These are phyloP conservation scores for Tholera decimalis DNA, from an alignment of 2,888 invertebrate genomes.

Conservation along the genomic window DNA sequence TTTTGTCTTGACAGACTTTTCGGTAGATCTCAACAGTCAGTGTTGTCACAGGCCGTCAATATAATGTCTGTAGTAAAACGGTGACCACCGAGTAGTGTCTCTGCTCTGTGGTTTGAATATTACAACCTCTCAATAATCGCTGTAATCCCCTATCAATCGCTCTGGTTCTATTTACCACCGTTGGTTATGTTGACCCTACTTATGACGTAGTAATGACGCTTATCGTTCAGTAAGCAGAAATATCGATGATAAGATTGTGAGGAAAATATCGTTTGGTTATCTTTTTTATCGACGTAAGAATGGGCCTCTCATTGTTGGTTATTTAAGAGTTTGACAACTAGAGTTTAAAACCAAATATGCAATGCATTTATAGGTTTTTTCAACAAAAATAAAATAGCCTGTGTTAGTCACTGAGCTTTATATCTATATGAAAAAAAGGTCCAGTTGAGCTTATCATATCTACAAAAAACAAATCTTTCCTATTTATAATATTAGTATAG, in stretches of 20 bases:
- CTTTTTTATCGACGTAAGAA: neutral
- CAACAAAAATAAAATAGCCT: too few relatives aligned
- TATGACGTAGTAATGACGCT: conserved; percentile 61
- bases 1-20: too few relatives aligned
- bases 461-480: too few relatives aligned
- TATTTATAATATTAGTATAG: too few relatives aligned
- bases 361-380: too few relatives aligned
- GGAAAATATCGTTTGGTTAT: conserved; percentile 16
- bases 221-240: conserved; percentile 68
- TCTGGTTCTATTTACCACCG: conserved; percentile 69
- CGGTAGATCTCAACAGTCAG: neutral
- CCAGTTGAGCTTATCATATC: too few relatives aligned
- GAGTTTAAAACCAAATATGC: too few relatives aligned
- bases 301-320: conserved; percentile 9
- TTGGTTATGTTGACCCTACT: conserved; percentile 78
- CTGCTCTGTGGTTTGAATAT: conserved; percentile 64
- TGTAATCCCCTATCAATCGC: conserved; percentile 80
- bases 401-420: too few relatives aligned
- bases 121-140: conserved; percentile 77
- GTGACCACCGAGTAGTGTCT: neutral
- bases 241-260: conserved; percentile 30
- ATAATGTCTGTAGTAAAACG: neutral
- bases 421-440: too few relatives aligned
- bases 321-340: neutral
- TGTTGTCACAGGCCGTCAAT: neutral